phyloP scores from a whole-genome alignment of 2,888 invertebrate genomes.

The Frankliniella intonsa region DNA sequence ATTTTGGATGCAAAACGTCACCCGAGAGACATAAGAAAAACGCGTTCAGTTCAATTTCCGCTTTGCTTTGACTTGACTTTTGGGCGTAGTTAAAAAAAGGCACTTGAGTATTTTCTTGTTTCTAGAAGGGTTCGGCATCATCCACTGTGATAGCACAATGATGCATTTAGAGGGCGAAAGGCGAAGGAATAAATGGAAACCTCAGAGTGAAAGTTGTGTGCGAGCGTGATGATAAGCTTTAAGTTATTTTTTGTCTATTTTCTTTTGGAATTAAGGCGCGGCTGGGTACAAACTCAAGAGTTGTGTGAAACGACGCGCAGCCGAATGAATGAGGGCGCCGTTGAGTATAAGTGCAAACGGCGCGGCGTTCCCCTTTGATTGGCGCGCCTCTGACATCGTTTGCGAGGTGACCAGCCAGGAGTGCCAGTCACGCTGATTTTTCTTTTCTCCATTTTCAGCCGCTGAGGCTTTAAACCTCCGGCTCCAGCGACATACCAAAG shows the following conservation, averaged over 20 bases:
- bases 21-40: no score
- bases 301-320: no score
- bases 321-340: no score
- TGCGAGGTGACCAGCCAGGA: no score
- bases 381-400: no score
- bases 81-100: no score
- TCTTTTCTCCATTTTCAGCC: background rate
- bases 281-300: no score
- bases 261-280: background rate
- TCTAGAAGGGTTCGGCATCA: background rate
- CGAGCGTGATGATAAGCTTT: background rate
- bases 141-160: conserved; percentile 19
- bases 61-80: no score
- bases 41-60: no score
- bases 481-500: conserved; percentile 19
- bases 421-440: background rate
- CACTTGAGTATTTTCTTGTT: no score
- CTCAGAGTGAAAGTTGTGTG: background rate
- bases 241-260: background rate
- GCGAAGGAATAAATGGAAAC: background rate
- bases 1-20: no score
- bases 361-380: no score
- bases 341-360: background rate
- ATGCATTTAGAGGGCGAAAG: background rate
- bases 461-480: background rate